These are phyloP conservation scores for Gymnorhina tibicen DNA, from an alignment of 2,113 vertebrate genomes.

Conservation along the genomic window DNA sequence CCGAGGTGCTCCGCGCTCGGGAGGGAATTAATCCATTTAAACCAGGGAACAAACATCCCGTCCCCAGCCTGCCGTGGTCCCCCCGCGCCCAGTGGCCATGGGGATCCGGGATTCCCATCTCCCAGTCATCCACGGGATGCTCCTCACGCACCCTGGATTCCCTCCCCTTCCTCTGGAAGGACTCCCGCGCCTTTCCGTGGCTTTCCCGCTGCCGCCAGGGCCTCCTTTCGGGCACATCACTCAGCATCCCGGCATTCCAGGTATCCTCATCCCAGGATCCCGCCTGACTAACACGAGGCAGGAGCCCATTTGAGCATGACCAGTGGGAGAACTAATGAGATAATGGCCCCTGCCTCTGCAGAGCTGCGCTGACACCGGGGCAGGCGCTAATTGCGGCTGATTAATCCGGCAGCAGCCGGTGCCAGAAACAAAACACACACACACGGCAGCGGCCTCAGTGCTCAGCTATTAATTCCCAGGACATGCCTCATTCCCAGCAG, in stretches of 20 bases:
- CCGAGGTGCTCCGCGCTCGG: rapidly evolving
- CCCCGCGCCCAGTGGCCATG: rapidly evolving
- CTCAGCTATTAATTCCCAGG: conserved; percentile 52
- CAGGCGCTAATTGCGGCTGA: conserved; percentile 37
- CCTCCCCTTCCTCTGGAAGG: not conserved
- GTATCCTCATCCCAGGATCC: not conserved
- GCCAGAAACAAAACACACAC: not conserved
- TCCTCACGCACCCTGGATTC: not conserved
- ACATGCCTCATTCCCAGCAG: conserved; percentile 1
- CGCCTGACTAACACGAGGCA: not conserved
- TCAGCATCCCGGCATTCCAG: conserved; percentile 13
- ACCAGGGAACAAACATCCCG: not conserved
- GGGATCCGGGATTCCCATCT: too few species aligned
- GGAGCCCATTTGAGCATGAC: not conserved
- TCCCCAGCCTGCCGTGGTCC: rapidly evolving
- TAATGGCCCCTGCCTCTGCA: not conserved
- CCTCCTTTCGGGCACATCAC: not conserved
- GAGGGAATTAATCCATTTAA: not conserved
- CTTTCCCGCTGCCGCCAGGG: not conserved
- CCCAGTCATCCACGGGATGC: not conserved
- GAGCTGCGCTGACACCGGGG: not conserved
- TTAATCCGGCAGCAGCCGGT: not conserved
- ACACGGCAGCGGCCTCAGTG: not conserved
- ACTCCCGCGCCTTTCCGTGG: rapidly evolving
- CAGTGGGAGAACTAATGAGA: not conserved